Evolutionary conservation across 2,113 vertebrate genomes (phyloP).

Genomic region (Paramormyrops kingsleyae): DNA sequence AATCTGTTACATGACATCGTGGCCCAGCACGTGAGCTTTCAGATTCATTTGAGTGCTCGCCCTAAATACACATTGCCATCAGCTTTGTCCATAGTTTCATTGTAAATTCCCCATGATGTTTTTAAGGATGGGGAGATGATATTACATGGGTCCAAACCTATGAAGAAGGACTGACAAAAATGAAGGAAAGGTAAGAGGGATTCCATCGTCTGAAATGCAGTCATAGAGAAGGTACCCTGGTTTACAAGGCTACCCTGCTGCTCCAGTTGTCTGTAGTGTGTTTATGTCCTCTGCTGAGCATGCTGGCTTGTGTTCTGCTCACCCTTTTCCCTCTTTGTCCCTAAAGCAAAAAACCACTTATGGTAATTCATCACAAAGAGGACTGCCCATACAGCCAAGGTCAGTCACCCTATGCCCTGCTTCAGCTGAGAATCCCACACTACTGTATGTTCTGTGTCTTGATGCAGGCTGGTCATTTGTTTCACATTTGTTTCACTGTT

Average conservation of each 20-base stretch:
- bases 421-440: not conserved
- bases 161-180: constrained; percentile 68
- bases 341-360: constrained; percentile 76
- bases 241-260: not conserved
- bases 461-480: not conserved
- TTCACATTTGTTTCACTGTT: not conserved
- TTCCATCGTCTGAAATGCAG: not conserved
- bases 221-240: not conserved
- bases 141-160: constrained; percentile 76
- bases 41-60: not conserved
- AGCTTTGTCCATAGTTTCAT: not conserved
- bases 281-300: not conserved
- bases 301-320: not conserved
- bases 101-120: not conserved
- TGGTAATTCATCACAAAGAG: constrained; percentile 76
- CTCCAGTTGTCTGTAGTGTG: not conserved
- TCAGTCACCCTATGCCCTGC: constrained; percentile 40
- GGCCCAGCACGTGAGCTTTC: not conserved
- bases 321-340: constrained; percentile 13
- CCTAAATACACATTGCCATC: not conserved
- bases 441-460: not conserved
- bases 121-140: constrained; percentile 75
- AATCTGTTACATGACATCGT: not conserved
- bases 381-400: constrained; percentile 74
- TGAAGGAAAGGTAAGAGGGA: constrained; percentile 58